These are phyloP conservation scores for Syncerus caffer DNA, from an alignment of 2,797 vertebrate species.

Conservation along the genomic window DNA sequence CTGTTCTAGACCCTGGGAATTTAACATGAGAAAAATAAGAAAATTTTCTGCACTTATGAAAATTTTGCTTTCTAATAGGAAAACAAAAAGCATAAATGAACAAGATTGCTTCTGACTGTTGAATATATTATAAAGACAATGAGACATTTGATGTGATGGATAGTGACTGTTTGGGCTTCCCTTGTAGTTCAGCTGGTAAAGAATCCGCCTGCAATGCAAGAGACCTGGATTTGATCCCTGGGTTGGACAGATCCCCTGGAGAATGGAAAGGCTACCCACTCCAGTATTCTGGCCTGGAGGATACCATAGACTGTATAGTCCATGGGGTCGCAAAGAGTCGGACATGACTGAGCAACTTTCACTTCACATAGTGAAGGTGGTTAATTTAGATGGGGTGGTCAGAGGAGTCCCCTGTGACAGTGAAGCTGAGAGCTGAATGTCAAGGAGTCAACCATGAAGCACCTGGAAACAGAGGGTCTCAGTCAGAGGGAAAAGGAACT, in stretches of 20 bases:
- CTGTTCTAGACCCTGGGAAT: background rate
- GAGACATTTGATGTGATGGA: background rate
- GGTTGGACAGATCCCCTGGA: background rate
- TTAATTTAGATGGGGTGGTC: background rate
- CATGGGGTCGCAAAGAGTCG: background rate
- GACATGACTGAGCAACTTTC: background rate
- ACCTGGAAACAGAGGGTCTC: background rate
- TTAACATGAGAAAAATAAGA: background rate
- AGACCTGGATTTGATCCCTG: background rate
- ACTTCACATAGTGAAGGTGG: background rate
- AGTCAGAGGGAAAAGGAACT: background rate
- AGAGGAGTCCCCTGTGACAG: background rate
- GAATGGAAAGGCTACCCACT: background rate
- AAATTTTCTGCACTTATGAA: background rate
- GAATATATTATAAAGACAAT: background rate
- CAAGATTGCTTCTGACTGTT: background rate
- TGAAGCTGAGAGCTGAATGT: background rate
- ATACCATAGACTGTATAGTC: background rate
- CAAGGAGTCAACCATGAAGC: background rate
- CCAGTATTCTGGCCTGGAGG: background rate
- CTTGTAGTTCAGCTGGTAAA: background rate
- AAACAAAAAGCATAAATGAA: background rate
- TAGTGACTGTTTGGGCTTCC: background rate
- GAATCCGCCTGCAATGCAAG: background rate
- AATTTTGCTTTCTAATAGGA: background rate